phyloP scores from a whole-genome alignment of 1,140 invertebrate species.

The Camponotus pennsylvanicus region DNA sequence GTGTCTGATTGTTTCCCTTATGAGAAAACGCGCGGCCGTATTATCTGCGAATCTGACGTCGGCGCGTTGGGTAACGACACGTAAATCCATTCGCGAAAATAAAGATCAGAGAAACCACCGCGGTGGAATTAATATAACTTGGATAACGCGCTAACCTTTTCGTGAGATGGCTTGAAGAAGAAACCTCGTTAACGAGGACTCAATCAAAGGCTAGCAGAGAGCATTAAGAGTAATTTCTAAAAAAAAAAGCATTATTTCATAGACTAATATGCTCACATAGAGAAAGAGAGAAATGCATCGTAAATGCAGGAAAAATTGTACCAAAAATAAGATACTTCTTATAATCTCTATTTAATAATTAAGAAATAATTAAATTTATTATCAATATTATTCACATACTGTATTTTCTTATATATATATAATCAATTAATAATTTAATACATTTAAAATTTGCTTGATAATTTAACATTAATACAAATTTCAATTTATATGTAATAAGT shows the following conservation, averaged over 20 bases:
- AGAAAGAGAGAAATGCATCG: too few species aligned
- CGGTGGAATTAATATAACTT: constrained; percentile 39
- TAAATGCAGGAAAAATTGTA: too few species aligned
- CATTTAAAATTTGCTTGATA: not conserved
- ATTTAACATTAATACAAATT: not conserved
- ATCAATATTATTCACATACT: too few species aligned
- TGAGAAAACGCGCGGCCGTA: constrained; percentile 59
- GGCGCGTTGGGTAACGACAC: constrained; percentile 31
- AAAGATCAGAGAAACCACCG: constrained; percentile 17
- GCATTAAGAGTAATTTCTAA: constrained; percentile 7
- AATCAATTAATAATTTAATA: too few species aligned
- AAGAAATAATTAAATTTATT: too few species aligned
- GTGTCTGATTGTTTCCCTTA: constrained; percentile 60
- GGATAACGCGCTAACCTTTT: constrained; percentile 27
- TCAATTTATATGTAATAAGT: constrained; percentile 10
- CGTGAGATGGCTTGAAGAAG: not conserved
- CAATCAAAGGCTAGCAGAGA: not conserved
- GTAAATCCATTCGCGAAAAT: constrained; percentile 50
- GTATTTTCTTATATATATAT: too few species aligned
- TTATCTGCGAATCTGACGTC: constrained; percentile 37
- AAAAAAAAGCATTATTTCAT: not conserved
- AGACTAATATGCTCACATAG: too few species aligned
- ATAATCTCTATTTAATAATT: not conserved
- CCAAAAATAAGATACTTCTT: too few species aligned
- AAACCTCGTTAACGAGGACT: constrained; percentile 23